Conservation (phyloP, 2,888 invertebrate genomes). For the Hydropsyche betteni region DNA sequence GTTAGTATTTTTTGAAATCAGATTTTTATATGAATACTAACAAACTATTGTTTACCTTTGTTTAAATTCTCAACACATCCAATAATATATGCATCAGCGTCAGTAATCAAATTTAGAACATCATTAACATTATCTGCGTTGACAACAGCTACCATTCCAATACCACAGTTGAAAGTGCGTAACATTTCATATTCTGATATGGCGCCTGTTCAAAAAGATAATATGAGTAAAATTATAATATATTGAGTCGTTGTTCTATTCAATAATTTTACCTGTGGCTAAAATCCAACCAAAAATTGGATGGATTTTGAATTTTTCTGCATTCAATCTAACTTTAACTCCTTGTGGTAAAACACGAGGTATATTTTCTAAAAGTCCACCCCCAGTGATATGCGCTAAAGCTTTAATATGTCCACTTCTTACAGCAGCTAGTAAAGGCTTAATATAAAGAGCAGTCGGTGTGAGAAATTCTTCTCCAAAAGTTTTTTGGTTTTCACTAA, state of each 20-base stretch:
- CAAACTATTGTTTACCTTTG: not conserved
- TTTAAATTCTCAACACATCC: slow-evolving; percentile 58
- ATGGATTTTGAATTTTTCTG: slow-evolving; percentile 75
- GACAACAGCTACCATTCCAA: slow-evolving; percentile 86
- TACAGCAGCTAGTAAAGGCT: slow-evolving; percentile 76
- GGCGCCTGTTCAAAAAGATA: slow-evolving; percentile 63
- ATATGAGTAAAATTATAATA: slow-evolving; percentile 21
- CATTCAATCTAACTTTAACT: slow-evolving; percentile 75
- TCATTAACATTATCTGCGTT: slow-evolving; percentile 67
- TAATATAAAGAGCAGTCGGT: slow-evolving; percentile 90
- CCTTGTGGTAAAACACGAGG: slow-evolving; percentile 80
- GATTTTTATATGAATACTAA: not conserved
- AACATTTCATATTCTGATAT: slow-evolving; percentile 84
- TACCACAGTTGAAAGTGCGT: slow-evolving; percentile 94
- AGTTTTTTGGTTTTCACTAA: slow-evolving; percentile 58
- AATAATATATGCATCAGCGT: slow-evolving; percentile 59
- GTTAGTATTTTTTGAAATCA: not conserved
- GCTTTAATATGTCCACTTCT: slow-evolving; percentile 80
- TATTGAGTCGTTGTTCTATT: not conserved
- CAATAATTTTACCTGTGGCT: slow-evolving; percentile 65
- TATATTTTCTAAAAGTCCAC: slow-evolving; percentile 90
- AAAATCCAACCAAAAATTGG: slow-evolving; percentile 91
- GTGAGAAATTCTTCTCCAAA: slow-evolving; percentile 82
- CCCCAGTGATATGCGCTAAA: slow-evolving; percentile 93
- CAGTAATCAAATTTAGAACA: slow-evolving; percentile 56